Percentiles rank a stretch among this genome's conserved stretches.
phyloP scores from a whole-genome alignment of 2,888 invertebrate species.

The Megastigmus dorsalis region DNA sequence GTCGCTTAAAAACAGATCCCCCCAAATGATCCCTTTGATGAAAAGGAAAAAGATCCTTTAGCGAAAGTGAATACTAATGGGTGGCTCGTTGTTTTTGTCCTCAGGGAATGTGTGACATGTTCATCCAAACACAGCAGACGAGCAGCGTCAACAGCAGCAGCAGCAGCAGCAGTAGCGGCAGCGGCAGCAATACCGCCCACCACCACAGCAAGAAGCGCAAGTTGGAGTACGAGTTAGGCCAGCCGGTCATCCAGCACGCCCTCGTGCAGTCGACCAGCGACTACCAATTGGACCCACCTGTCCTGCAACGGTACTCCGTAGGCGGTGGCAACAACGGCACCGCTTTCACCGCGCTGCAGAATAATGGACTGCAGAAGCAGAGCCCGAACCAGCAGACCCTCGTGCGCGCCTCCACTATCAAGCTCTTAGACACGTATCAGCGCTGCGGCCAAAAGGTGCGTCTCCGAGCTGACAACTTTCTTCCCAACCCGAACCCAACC shows the following conservation, averaged over 20 bases:
- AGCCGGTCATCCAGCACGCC: constrained; percentile 73
- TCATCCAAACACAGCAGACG: constrained; percentile 82
- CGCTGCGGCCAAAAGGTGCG: constrained; percentile 81
- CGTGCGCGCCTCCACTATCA: constrained; percentile 82
- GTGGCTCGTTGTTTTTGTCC: too few relatives aligned
- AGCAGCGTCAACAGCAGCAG: constrained; percentile 76
- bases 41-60: not conserved
- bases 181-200: constrained; percentile 69
- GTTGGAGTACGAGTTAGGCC: constrained; percentile 74
- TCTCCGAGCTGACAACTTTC: too few relatives aligned
- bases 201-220: constrained; percentile 75
- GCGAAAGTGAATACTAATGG: too few relatives aligned
- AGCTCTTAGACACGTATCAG: constrained; percentile 81
- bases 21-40: too few relatives aligned
- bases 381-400: constrained; percentile 77
- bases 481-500: too few relatives aligned
- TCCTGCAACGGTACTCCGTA: constrained; percentile 69
- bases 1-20: too few relatives aligned
- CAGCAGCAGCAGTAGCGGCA: constrained; percentile 71
- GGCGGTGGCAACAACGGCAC: constrained; percentile 66
- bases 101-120: constrained; percentile 92
- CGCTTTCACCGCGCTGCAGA: constrained; percentile 71
- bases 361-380: constrained; percentile 72
- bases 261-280: constrained; percentile 73
- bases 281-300: constrained; percentile 65